Evolutionary conservation across 2,797 vertebrate genomes (phyloP), one percentile per base, ranked within the genome.

Genomic region (Sciurus carolinensis): DNA sequence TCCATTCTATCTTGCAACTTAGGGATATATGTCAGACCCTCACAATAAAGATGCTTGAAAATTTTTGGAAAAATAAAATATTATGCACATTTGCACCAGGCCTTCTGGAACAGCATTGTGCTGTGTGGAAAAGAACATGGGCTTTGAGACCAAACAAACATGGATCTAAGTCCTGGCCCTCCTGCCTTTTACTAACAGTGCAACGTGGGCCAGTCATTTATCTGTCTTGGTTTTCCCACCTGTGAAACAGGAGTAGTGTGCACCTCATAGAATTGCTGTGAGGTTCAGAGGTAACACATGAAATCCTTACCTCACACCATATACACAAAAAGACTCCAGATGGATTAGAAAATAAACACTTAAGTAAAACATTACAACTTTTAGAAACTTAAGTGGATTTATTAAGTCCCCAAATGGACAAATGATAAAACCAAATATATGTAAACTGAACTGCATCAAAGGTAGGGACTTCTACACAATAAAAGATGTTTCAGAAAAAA

Each of bases 381-480:
- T 71, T 71, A 84, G 50, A 95, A 62, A 94, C 36, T n/a, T 47
- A 85, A 2, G 8, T 3, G 10, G 14, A 33, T 88, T 95, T 93
- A 73, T 88, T 88, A 77, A 92, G 33, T 7, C 22, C 62, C 67
- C 5, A 50, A 94, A 94, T 36, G 18, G 44, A 84, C 42, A 83
- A 90, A 75, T 28, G 26, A 92, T 92, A 64, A 82, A 77, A 89
- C 69, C 79, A 81, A 36, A 80, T 42, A 82, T 5, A 15, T 15
- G 8, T 42, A 72, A 72, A 71, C 47, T 86, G 72, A 30, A 88
- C 62, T 87, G 28, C 0, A 30, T 13, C n/a, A 79, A 91, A 73
- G 24, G 71, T 75, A 52, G 82, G 86, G 62, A 86, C 13, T 22
- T 76, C 44, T 44, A 64, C 15, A 64, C 71, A 77, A 28, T 24